A percentile compares a stretch with the other conserved stretches of the same genome.
Conservation (phyloP, 35 echinoderm and acorn worm genomes). For the Lytechinus variegatus region DNA sequence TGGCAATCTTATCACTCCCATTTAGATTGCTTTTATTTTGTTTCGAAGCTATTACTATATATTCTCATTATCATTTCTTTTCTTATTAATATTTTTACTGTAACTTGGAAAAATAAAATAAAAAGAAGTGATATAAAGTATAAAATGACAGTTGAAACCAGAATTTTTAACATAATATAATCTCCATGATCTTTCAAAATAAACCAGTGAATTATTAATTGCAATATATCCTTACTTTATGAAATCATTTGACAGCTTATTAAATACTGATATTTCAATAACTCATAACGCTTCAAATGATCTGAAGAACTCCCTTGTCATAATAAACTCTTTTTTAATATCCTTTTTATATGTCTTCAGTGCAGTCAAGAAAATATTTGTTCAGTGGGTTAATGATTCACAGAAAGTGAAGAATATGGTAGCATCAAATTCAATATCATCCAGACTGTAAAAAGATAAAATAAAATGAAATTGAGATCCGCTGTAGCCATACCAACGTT, state of each 20-base stretch:
- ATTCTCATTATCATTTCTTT: no score
- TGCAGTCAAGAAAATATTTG: neutral
- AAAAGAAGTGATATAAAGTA: no score
- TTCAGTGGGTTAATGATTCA: neutral
- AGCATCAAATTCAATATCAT: neutral
- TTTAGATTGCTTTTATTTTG: no score
- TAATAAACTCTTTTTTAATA: neutral
- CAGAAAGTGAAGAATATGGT: neutral
- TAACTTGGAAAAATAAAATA: no score
- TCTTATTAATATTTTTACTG: no score
- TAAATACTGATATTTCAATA: neutral
- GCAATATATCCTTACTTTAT: no score
- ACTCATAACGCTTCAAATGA: neutral
- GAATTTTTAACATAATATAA: neutral
- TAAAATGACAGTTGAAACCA: neutral
- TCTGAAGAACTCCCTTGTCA: neutral
- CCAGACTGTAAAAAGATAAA: neutral
- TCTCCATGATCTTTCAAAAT: no score
- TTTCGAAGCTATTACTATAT: no score
- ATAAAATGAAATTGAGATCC: neutral
- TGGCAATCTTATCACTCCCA: no score
- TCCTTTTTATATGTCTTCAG: neutral
- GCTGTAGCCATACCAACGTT: neutral
- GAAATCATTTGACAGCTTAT: no score
- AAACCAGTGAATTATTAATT: no score